Evolutionary conservation across 2,888 invertebrate genomes (phyloP).

Genomic region (Drosophila phalerata): DNA sequence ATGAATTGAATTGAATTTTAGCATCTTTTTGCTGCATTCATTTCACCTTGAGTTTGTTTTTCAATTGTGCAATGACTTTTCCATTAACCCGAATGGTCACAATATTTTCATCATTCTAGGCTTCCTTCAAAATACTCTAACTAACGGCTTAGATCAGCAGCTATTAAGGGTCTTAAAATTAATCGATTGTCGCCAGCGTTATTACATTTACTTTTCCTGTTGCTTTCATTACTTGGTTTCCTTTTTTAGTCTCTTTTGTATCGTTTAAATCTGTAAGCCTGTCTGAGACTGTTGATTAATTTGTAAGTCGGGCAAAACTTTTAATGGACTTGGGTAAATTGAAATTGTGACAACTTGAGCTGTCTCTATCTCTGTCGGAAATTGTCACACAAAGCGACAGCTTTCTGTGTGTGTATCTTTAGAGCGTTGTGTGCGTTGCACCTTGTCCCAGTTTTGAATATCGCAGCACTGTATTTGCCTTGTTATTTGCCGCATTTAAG

Average conservation of each 20-base stretch:
- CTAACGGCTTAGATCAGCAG: not conserved
- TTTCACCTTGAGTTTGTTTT: slow-evolving; percentile 43
- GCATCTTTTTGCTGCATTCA: slow-evolving; percentile 52
- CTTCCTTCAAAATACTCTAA: not conserved
- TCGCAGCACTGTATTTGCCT: slow-evolving; percentile 5
- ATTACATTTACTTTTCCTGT: slow-evolving; percentile 1
- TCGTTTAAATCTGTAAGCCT: slow-evolving; percentile 14
- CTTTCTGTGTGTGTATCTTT: not conserved
- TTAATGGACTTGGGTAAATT: slow-evolving; percentile 14
- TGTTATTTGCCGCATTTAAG: slow-evolving; percentile 25
- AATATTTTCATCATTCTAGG: not conserved
- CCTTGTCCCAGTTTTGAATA: slow-evolving; percentile 29
- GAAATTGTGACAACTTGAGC: slow-evolving; percentile 26
- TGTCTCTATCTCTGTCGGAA: slow-evolving; percentile 3
- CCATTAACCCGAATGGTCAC: slow-evolving; percentile 11
- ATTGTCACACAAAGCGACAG: slow-evolving; percentile 11
- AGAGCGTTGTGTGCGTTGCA: slow-evolving; percentile 14
- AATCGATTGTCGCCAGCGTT: slow-evolving; percentile 2
- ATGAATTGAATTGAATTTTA: slow-evolving; percentile 42
- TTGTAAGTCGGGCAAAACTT: slow-evolving; percentile 5
- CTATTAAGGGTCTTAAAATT: not conserved
- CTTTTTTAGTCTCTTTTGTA: slow-evolving; percentile 2
- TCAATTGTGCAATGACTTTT: slow-evolving; percentile 12
- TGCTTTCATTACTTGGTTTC: slow-evolving; percentile 3
- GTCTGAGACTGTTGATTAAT: slow-evolving; percentile 22